Evolutionary conservation across 1,140 invertebrate species (phyloP), one percentile per base, ranked within the genome.

Genomic region (Subanguina moxae): DNA sequence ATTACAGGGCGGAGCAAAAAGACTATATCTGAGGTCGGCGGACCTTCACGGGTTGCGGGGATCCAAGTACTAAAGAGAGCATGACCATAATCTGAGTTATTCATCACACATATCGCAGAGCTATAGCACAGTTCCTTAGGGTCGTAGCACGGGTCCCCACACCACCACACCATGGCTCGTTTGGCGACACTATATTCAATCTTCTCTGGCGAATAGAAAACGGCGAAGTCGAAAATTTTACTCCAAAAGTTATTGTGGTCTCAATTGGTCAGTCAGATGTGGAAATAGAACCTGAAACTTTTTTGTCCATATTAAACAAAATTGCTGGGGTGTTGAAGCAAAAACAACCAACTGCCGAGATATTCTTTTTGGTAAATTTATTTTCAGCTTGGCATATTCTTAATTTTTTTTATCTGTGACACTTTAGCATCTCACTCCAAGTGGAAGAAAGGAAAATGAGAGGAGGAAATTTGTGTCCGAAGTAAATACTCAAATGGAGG

Each of bases 131-230:
- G n/a, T n/a, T n/a, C n/a, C n/a, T n/a, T n/a, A n/a, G n/a, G n/a
- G n/a, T n/a, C n/a, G n/a, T n/a, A n/a, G n/a, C n/a, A n/a, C n/a
- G n/a, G n/a, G n/a, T n/a, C n/a, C n/a, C n/a, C n/a, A n/a, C n/a
- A n/a, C n/a, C n/a, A n/a, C n/a, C n/a, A n/a, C n/a, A n/a, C n/a
- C n/a, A n/a, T 78, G 82, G 83, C 45, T 82, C 84, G 57, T 78
- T 82, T 32, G 82, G 78, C 8, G 84, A 85, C 71, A 80, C 82
- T 64, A 85, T 83, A 13, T 78, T 83, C 67, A 70, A 85, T 77
- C 75, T 85, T 28, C 72, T 85, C 30, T 85, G 84, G 84, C 74
- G 84, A 62, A 69, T 84, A 9, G 68, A 75, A 38, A 82, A 85
- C 77, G 84, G 84, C 62, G 84, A 85, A 69, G 52, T 85, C 38